phyloP scores from a whole-genome alignment of 2,888 invertebrate genomes.

The Dermolepida albohirtum region DNA sequence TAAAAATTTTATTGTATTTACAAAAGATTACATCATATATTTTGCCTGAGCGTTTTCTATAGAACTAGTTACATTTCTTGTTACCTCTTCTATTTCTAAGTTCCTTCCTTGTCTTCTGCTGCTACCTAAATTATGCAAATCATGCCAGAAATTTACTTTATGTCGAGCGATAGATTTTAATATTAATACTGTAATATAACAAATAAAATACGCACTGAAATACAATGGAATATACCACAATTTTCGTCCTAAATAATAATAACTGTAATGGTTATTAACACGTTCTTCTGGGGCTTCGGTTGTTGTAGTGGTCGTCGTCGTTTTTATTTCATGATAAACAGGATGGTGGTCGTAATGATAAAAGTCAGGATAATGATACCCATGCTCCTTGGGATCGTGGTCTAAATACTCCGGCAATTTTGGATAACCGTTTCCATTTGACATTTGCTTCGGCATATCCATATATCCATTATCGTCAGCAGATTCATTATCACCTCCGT shows the following conservation, averaged over 20 bases:
- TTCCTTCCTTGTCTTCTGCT: conserved; percentile 42
- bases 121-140: conserved; percentile 56
- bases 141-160: conserved; percentile 75
- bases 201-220: conserved; percentile 78
- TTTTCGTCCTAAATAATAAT: conserved; percentile 80
- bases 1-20: conserved; percentile 10
- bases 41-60: conserved; percentile 44
- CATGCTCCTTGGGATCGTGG: conserved; percentile 44
- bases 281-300: conserved; percentile 70
- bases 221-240: conserved; percentile 81
- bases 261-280: conserved; percentile 74
- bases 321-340: conserved; percentile 62
- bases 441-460: conserved; percentile 25
- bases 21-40: conserved; percentile 46
- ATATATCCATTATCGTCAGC: conserved; percentile 36
- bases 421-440: conserved; percentile 36
- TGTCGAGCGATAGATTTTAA: conserved; percentile 79
- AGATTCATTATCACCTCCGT: conserved; percentile 42
- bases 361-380: conserved; percentile 51
- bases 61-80: conserved; percentile 40
- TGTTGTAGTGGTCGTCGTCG: conserved; percentile 63
- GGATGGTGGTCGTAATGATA: conserved; percentile 57
- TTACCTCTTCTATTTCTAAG: conserved; percentile 41
- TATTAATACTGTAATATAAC: conserved; percentile 78
- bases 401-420: conserved; percentile 47